These are phyloP conservation scores for Hucho hucho DNA, from an alignment of 2,113 vertebrate species.

Conservation along the genomic window DNA sequence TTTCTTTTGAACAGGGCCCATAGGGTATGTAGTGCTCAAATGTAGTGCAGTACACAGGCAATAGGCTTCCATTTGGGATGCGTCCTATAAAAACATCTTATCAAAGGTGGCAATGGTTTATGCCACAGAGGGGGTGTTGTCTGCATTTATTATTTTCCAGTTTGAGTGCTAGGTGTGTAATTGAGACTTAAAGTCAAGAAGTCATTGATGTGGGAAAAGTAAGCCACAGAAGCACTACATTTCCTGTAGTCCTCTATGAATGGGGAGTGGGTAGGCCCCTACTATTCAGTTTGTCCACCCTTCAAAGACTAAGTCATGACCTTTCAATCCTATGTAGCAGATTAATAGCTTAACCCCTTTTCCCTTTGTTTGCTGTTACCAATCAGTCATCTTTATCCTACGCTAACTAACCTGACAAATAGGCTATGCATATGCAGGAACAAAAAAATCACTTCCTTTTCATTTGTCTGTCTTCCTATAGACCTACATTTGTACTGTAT, in stretches of 20 bases:
- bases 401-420: background rate
- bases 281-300: slow-evolving; percentile 63
- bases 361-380: background rate
- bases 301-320: slow-evolving; percentile 58
- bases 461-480: no score
- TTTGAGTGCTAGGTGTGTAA: slow-evolving; percentile 40
- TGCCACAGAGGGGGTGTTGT: background rate
- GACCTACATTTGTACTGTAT: background rate
- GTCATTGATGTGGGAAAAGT: background rate
- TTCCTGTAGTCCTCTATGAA: no score
- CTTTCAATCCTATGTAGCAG: slow-evolving; percentile 30
- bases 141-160: slow-evolving; percentile 30
- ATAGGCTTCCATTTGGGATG: no score
- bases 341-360: slow-evolving; percentile 30
- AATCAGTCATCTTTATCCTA: background rate
- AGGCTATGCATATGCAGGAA: slow-evolving; percentile 1
- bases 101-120: slow-evolving; percentile 24
- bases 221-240: background rate
- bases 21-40: no score
- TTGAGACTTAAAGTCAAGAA: slow-evolving; percentile 52
- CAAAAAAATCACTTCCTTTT: background rate
- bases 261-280: background rate
- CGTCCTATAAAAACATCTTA: slow-evolving; percentile 30
- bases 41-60: no score
- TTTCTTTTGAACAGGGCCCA: no score